These are phyloP conservation scores for Dromiciops gliroides DNA, from an alignment of 2,113 vertebrate genomes.

Conservation along the genomic window DNA sequence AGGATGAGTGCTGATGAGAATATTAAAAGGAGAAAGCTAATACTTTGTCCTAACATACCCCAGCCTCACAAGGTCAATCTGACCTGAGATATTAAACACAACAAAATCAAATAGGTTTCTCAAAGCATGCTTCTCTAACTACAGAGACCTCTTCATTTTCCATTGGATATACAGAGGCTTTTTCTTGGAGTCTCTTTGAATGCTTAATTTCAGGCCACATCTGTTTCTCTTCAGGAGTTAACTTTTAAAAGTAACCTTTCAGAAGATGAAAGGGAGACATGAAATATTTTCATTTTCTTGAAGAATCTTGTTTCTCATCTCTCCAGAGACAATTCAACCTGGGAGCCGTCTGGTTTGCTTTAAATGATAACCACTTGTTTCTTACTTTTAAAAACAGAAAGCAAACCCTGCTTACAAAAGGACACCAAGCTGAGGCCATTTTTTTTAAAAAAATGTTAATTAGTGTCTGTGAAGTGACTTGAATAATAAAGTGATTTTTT, in stretches of 20 bases:
- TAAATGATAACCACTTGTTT: constrained; percentile 55
- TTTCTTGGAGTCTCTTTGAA: constrained; percentile 39
- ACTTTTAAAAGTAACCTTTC: constrained; percentile 70
- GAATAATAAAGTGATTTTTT: not conserved
- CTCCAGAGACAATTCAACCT: constrained; percentile 64
- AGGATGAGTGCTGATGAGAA: not conserved
- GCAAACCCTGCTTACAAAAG: constrained; percentile 41
- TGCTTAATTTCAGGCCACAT: constrained; percentile 76
- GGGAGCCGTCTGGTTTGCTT: constrained; percentile 62
- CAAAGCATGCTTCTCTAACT: constrained; percentile 7
- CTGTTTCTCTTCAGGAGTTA: constrained; percentile 76
- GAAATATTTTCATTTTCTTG: constrained; percentile 69
- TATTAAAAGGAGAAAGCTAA: not conserved
- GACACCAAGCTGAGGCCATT: not conserved
- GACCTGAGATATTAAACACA: not conserved
- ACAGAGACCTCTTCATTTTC: not conserved
- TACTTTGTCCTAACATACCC: not conserved
- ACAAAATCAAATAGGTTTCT: constrained; percentile 29
- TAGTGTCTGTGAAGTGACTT: constrained; percentile 30
- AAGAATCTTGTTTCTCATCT: constrained; percentile 66
- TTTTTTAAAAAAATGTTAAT: constrained; percentile 37
- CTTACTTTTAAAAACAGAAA: constrained; percentile 31
- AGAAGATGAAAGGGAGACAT: constrained; percentile 76
- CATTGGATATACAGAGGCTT: constrained; percentile 14
- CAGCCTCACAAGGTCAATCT: not conserved